These are phyloP conservation scores for Vesta saturnalis DNA, from an alignment of 2,888 invertebrate species.

Conservation along the genomic window DNA sequence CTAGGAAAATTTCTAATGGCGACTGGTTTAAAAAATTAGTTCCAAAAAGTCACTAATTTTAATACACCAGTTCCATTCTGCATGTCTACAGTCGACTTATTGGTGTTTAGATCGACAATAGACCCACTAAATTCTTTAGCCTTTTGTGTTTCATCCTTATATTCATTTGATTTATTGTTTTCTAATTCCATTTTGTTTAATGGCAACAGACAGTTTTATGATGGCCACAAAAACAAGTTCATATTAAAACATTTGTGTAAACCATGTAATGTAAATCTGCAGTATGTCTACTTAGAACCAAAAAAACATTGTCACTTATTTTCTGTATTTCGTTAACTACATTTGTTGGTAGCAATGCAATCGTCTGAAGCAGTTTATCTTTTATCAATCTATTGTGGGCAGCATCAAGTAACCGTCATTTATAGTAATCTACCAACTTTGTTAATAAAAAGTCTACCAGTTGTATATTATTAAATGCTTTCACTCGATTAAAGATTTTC, in stretches of 20 bases:
- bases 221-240: constrained; percentile 9
- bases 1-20: no score
- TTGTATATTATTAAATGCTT: constrained; percentile 20
- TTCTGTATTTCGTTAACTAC: neutral
- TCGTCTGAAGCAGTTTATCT: neutral
- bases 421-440: constrained; percentile 11
- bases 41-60: no score
- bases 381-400: neutral
- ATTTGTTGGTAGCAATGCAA: neutral
- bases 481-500: constrained; percentile 14
- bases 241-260: neutral
- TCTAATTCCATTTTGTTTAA: no score
- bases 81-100: no score
- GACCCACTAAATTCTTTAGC: no score
- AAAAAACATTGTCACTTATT: neutral
- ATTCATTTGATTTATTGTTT: no score
- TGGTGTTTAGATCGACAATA: no score
- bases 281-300: constrained; percentile 9
- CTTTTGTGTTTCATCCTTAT: no score
- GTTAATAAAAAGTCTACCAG: constrained; percentile 15
- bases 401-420: constrained; percentile 13
- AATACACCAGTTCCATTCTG: no score
- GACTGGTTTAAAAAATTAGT: no score
- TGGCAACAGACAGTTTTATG: neutral
- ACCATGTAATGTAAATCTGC: constrained; percentile 10